A percentile compares a stretch with the other conserved stretches of the same genome.
Evolutionary conservation across 2,797 vertebrate genomes (phyloP).

Genomic region (Acrocephalus scirpaceus): DNA sequence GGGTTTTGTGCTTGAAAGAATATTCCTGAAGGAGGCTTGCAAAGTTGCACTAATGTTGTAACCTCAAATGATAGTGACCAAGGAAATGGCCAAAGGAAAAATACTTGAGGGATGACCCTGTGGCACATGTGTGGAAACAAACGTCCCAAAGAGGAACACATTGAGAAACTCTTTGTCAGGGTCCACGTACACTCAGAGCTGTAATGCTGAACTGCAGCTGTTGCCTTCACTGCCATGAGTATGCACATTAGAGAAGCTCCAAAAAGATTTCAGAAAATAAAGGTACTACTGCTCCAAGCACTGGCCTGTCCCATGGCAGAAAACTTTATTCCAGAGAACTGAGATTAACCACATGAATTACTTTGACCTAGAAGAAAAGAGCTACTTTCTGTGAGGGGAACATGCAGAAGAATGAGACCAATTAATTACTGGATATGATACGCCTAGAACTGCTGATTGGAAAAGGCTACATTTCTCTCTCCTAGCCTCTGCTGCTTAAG

Average conservation of each 20-base stretch:
- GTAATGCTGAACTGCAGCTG: not conserved
- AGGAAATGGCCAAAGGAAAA: not conserved
- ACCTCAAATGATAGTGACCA: not conserved
- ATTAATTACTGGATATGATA: not conserved
- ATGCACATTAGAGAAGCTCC: fast-evolving
- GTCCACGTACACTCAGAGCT: not conserved
- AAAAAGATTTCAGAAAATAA: not conserved
- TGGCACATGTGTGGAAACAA: not conserved
- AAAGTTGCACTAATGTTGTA: not conserved
- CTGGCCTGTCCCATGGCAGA: not conserved
- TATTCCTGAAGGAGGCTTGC: not conserved
- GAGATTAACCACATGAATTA: not conserved
- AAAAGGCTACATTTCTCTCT: not conserved
- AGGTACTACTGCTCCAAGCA: not conserved
- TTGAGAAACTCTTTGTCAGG: not conserved
- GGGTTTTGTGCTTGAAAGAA: not conserved
- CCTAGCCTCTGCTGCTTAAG: not conserved
- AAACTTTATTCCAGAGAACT: not conserved
- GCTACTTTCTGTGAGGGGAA: not conserved
- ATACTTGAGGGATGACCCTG: not conserved
- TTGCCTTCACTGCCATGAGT: not conserved
- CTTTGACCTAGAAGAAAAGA: not conserved
- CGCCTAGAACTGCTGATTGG: not conserved
- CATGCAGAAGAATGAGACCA: not conserved
- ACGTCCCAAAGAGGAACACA: not conserved